A percentile compares a stretch with the other conserved stretches of the same genome.
Evolutionary conservation across 2,888 invertebrate species (phyloP).

Genomic region (Ophioninae sp.): DNA sequence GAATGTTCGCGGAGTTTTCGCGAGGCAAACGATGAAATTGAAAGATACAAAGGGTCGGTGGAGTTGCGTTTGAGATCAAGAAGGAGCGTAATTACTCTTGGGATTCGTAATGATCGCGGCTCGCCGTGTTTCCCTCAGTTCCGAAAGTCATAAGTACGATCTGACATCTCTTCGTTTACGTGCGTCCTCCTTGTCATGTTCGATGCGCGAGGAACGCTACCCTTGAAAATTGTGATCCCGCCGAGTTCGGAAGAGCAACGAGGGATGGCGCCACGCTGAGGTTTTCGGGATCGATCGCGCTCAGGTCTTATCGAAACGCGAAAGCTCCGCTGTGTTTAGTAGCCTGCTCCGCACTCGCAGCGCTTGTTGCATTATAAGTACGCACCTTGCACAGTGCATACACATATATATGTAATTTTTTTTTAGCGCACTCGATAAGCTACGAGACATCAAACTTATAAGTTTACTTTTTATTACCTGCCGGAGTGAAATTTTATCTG

Average conservation of each 20-base stretch:
- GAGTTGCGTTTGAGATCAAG: neutral
- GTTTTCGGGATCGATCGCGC: neutral
- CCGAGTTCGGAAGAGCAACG: neutral
- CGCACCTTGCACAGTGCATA: no score
- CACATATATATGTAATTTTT: no score
- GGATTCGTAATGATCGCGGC: constrained; percentile 51
- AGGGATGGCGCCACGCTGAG: constrained; percentile 12
- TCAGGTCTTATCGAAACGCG: no score
- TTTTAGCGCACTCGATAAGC: no score
- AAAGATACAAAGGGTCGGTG: neutral
- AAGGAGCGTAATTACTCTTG: constrained; percentile 40
- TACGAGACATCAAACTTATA: no score
- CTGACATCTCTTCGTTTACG: constrained; percentile 69
- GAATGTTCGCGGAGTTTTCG: neutral
- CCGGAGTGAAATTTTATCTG: neutral
- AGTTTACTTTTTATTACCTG: no score
- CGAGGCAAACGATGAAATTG: constrained; percentile 8
- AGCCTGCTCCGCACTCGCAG: no score
- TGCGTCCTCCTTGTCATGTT: constrained; percentile 45
- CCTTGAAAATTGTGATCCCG: neutral
- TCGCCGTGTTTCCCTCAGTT: constrained; percentile 57
- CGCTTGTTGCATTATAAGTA: no score
- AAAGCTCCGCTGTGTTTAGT: no score
- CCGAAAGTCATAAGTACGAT: constrained; percentile 69
- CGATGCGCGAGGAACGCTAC: neutral